Evolutionary conservation across 2,113 vertebrate species (phyloP).

Genomic region (Macaca fascicularis): T2T-MFA8v1.1 NC_088375.1:102263001-102263500

Average conservation of each 20-base stretch:
- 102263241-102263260: not conserved
- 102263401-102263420: not conserved
- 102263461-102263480: not conserved
- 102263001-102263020: not conserved
- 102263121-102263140: not conserved
- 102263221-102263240: not conserved
- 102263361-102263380: not conserved
- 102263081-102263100: not conserved
- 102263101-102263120: not conserved
- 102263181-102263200: not conserved
- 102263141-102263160: not conserved
- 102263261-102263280: not conserved
- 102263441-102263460: too few species aligned
- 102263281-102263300: not conserved
- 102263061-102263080: too few species aligned
- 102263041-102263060: not conserved
- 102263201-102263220: rapidly evolving
- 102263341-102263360: not conserved
- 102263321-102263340: not conserved
- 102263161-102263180: not conserved
- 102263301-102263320: not conserved
- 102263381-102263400: not conserved
- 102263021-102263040: not conserved
- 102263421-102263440: too few species aligned
- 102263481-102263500: rapidly evolving